A percentile compares a stretch with the other conserved stretches of the same genome.
phyloP scores from a whole-genome alignment of 2,113 vertebrate genomes.

The Oncorhynchus tshawytscha region DNA sequence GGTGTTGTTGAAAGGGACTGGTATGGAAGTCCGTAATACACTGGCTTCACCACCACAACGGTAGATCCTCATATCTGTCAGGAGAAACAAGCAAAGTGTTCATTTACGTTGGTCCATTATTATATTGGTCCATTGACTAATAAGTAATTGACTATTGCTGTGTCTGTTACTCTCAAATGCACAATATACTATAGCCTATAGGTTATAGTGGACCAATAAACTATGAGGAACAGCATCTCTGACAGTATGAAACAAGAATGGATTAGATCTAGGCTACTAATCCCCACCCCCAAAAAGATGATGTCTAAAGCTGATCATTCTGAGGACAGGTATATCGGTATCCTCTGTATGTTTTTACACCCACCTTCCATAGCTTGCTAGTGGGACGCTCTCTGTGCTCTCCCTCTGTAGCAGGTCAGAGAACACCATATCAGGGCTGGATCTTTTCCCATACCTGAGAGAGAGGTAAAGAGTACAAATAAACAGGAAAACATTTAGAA shows the following conservation, averaged over 20 bases:
- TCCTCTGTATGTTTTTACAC: background rate
- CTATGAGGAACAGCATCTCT: too few species aligned
- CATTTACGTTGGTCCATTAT: background rate
- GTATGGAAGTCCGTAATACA: slow-evolving; percentile 3
- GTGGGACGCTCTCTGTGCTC: slow-evolving; percentile 83
- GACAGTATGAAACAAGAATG: too few species aligned
- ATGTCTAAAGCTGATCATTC: background rate
- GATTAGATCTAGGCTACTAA: too few species aligned
- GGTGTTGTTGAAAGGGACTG: background rate
- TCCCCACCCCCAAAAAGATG: too few species aligned
- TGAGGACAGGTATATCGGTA: background rate
- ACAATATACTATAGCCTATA: too few species aligned
- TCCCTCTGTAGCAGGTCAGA: slow-evolving; percentile 86
- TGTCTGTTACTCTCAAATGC: too few species aligned
- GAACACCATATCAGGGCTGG: slow-evolving; percentile 83
- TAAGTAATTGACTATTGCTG: too few species aligned
- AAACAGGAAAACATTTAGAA: too few species aligned
- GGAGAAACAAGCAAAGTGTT: background rate
- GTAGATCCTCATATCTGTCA: slow-evolving; percentile 56
- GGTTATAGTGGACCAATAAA: too few species aligned
- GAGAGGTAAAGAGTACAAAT: background rate
- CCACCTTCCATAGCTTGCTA: slow-evolving; percentile 51
- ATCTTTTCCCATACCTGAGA: slow-evolving; percentile 90
- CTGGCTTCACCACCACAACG: slow-evolving; percentile 59
- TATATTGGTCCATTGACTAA: too few species aligned